Conservation (phyloP, 2,888 invertebrate species). For the Eupithecia pulchellata region DNA sequence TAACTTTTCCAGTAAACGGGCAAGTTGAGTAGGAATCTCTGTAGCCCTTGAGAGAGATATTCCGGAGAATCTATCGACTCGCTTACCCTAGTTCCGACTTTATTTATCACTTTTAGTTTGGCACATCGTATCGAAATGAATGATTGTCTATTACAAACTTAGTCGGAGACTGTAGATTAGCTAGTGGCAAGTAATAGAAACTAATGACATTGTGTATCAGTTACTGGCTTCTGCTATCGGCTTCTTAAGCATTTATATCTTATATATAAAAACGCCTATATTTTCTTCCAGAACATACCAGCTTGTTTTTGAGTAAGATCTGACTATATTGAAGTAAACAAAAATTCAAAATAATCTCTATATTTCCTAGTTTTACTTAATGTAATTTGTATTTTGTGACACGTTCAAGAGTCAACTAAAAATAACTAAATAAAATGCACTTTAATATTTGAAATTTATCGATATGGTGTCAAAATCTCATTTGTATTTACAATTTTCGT, state of each 20-base stretch:
- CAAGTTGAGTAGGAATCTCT: conserved; percentile 1
- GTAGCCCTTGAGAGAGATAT: conserved; percentile 12
- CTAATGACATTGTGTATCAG: neutral
- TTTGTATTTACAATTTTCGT: neutral
- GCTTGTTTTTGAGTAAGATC: neutral
- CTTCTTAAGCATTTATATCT: neutral
- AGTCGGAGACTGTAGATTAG: conserved; percentile 8
- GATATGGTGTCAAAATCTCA: no score
- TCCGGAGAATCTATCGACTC: conserved; percentile 21
- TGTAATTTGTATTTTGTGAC: no score
- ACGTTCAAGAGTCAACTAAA: no score
- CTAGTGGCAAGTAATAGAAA: conserved; percentile 10
- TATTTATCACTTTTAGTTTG: conserved; percentile 26
- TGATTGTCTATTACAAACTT: conserved; percentile 14
- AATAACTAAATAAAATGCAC: no score
- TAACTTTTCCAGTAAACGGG: neutral
- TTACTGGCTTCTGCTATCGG: neutral
- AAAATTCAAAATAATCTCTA: no score
- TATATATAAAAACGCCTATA: neutral
- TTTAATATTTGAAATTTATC: no score
- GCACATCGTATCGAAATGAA: conserved; percentile 11
- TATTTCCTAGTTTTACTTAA: neutral
- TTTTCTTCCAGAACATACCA: no score
- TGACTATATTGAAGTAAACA: no score
- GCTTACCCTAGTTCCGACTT: conserved; percentile 20